Evolutionary conservation across 2,888 invertebrate genomes (phyloP).

Genomic region (Patella depressa): DNA sequence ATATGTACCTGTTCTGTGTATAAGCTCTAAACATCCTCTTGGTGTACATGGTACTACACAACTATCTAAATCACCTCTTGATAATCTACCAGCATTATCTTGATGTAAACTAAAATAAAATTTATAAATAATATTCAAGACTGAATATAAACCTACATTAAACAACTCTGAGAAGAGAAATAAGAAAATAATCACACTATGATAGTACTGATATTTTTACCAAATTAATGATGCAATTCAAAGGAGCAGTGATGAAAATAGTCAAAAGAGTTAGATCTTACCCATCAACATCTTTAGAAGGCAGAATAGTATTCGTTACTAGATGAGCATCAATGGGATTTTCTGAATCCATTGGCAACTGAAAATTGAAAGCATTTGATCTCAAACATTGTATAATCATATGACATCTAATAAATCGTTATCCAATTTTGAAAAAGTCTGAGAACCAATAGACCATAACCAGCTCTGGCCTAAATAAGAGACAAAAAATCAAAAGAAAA

Average conservation of each 20-base stretch:
- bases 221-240: too few relatives aligned
- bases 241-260: too few relatives aligned
- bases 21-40: conserved; percentile 92
- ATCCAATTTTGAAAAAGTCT: too few relatives aligned
- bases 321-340: conserved; percentile 88
- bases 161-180: not conserved
- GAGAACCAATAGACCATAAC: too few relatives aligned
- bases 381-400: conserved; percentile 45
- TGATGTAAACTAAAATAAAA: conserved; percentile 80
- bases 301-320: conserved; percentile 78
- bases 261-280: conserved; percentile 70
- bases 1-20: conserved; percentile 77
- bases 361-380: conserved; percentile 40
- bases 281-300: conserved; percentile 97
- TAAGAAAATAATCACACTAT: too few relatives aligned
- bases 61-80: conserved; percentile 84
- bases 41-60: conserved; percentile 98
- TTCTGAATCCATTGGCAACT: conserved; percentile 86
- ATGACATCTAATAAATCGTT: too few relatives aligned
- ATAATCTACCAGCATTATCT: conserved; percentile 91
- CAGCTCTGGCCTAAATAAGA: too few relatives aligned
- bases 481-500: too few relatives aligned
- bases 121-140: not conserved
- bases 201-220: too few relatives aligned
- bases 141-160: not conserved